Conservation (phyloP, 2,797 vertebrate species). For the Cirrhinus mrigala region DNA sequence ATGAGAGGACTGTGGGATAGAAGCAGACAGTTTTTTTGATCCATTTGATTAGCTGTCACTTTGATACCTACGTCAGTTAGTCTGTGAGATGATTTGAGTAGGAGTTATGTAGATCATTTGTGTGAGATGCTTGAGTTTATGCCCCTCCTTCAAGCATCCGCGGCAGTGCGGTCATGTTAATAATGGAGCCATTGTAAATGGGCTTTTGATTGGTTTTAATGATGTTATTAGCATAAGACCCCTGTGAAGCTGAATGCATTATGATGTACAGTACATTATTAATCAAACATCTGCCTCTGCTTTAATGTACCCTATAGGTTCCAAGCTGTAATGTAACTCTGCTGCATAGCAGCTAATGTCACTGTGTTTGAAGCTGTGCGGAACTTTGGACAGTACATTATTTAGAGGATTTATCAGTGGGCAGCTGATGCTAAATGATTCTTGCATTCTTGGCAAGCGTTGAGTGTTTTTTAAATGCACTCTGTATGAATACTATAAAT, state of each 20-base stretch:
- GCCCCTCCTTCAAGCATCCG: neutral
- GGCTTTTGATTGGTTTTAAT: slow-evolving; percentile 48
- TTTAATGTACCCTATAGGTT: slow-evolving; percentile 53
- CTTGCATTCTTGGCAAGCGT: neutral
- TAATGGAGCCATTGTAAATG: slow-evolving; percentile 30
- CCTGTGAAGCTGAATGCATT: slow-evolving; percentile 31
- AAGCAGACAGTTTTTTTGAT: neutral
- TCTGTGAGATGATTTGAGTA: neutral
- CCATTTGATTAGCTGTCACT: neutral
- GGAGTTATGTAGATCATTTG: neutral
- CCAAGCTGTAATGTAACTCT: neutral
- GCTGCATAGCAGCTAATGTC: neutral
- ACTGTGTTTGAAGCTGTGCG: neutral
- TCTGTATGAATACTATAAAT: neutral
- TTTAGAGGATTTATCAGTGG: slow-evolving; percentile 10
- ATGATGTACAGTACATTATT: slow-evolving; percentile 74
- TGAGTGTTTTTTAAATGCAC: neutral
- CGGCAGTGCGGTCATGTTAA: slow-evolving; percentile 18
- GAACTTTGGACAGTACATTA: neutral
- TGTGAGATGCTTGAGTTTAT: slow-evolving; percentile 15
- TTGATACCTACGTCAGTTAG: neutral
- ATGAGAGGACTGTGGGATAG: neutral
- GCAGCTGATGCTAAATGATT: neutral
- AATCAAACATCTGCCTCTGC: slow-evolving; percentile 60
- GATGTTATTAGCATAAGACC: slow-evolving; percentile 46